Evolutionary conservation across 2,888 invertebrate genomes (phyloP).

Genomic region (Eugnorisma glareosa): DNA sequence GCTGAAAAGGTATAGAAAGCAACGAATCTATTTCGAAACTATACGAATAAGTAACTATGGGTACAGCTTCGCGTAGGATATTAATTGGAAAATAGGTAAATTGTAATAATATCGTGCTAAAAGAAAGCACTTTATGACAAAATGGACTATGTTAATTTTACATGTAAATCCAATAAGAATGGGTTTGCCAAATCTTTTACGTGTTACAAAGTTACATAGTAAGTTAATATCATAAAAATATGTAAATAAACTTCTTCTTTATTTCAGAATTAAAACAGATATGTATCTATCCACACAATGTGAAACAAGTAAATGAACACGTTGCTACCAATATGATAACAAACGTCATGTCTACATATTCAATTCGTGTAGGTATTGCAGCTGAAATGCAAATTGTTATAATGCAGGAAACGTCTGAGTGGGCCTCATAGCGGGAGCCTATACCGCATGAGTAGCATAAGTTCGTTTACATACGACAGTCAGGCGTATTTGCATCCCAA

Average conservation of each 20-base stretch:
- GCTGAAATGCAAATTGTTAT: conserved; percentile 90
- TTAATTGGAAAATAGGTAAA: background rate
- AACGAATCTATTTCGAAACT: background rate
- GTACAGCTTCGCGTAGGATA: background rate
- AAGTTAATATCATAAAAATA: background rate
- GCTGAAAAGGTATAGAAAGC: background rate
- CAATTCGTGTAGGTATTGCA: conserved; percentile 71
- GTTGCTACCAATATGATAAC: conserved; percentile 60
- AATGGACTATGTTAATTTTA: background rate
- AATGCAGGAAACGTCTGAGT: conserved; percentile 91
- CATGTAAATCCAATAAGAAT: background rate
- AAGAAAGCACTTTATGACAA: background rate
- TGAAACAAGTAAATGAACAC: conserved; percentile 54
- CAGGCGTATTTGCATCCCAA: conserved; percentile 90
- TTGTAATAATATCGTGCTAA: background rate
- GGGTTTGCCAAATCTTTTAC: background rate
- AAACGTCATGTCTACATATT: conserved; percentile 62
- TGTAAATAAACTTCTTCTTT: background rate
- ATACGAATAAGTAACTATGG: background rate
- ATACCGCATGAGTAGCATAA: conserved; percentile 89
- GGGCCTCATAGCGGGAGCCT: conserved; percentile 89
- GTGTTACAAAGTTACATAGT: background rate
- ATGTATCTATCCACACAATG: conserved; percentile 1
- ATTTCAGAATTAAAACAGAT: conserved; percentile 7
- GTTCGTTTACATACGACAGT: conserved; percentile 90